Base-by-base conservation (phyloP, 2,888 invertebrate genomes). In the Cephus pulcher region DNA sequence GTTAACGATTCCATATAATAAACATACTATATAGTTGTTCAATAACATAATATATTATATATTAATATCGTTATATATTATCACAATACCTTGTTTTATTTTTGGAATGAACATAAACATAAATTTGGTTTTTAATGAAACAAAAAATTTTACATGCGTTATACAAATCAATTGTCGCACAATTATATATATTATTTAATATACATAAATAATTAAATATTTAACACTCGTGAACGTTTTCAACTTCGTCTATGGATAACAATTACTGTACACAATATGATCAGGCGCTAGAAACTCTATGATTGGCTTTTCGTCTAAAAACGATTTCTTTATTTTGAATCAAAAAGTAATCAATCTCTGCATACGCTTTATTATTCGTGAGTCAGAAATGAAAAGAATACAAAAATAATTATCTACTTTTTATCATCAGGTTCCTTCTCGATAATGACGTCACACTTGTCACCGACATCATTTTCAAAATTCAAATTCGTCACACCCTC, bases 381-480 rank as follows among this genome's bases (percentile, higher is more conserved):
- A 32, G 71, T 71, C 23, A 56, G 23, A 23, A 56, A 56, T 6
- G 56, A 56, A 56, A 56, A 9, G 9, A 56, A 56, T 56, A 23
- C 1, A 56, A 56, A 56, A 56, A 23, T 23, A 56, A 56, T 56
- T 2, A 56, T 23, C 35, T 75, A 78, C 68, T 78, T 78, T 37
- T 73, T 76, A 74, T 76, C 76, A 4, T 81, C 84, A 4, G 82
- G 84, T 78, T 83, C 80, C 73, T 81, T 86, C 78, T 89, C 88
- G 12, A 88, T 78, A 0, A 82, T 87, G 23, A 89, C 85, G 73
- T 85, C 82, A 76, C 84, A 85, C 34, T 82, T 81, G 35, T 82
- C 79, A 32, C 40, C 71, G 9, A 81, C 79, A 33, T 86, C 85
- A 23, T 75, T 76, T 1, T 82, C 84, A 69, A 85, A 87, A 0